Evolutionary conservation across 2,888 invertebrate genomes (phyloP), one percentile per base, ranked within the genome.

Genomic region (Helobdella robusta): DNA sequence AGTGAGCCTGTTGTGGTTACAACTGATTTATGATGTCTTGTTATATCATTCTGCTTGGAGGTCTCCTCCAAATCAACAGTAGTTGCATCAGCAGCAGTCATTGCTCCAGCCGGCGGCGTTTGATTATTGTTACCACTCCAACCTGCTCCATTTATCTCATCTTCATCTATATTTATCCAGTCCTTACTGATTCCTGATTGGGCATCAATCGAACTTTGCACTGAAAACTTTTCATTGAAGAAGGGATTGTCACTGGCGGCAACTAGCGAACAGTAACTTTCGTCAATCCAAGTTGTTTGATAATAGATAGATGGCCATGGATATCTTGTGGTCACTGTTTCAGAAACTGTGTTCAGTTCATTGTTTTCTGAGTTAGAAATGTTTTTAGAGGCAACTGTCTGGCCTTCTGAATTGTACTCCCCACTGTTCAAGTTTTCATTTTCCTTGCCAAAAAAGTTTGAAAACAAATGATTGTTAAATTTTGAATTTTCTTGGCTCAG

Each of bases 231-330:
- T 32, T 25, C 40, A 18, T 25, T 32, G 1, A 40, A n/a, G 2
- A 35, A 44, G 34, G 30, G 18, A 18, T 62, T 50, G 2, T 50
- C 62, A 11, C 28, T 18, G 3, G 23, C 44, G 15, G 20, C 34
- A 11, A 40, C 50, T 3, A 62, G 30, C 15, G 62, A 62, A 25
- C 46, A 46, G 62, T 50, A 50, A 50, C 62, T 62, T 28, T 25
- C 32, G 20, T 25, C 62, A 35, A 62, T 36, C 62, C 62, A 62
- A 1, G 62, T 62, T 4, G 62, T 62, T n/a, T 46, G 62, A 35
- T 62, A 62, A 34, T 62, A 62, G 8, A 46, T 11, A 15, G 48
- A 50, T 5, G 50, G 23, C 28, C 62, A n/a, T n/a, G n/a, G n/a
- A n/a, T n/a, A n/a, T n/a, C n/a, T 25, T 44, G 28, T 56, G 25